phyloP scores from a whole-genome alignment of 2,113 vertebrate species.

The Rutilus rutilus region DNA sequence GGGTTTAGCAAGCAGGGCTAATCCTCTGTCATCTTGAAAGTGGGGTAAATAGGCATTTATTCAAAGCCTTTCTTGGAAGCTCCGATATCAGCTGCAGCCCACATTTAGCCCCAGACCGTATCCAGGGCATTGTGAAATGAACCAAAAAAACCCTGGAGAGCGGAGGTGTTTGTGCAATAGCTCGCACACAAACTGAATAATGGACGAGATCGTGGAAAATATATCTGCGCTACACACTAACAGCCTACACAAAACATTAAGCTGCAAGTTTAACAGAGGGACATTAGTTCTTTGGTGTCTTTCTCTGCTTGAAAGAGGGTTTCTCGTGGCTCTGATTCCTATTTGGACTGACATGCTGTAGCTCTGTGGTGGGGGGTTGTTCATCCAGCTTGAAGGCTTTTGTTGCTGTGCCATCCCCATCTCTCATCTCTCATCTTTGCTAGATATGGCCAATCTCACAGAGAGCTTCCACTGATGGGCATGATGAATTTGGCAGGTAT shows the following conservation, averaged over 20 bases:
- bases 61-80: conserved; percentile 39
- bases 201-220: conserved; percentile 26
- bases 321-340: conserved; percentile 37
- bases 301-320: not conserved
- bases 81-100: conserved; percentile 11
- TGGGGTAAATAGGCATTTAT: conserved; percentile 38
- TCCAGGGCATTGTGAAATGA: conserved; percentile 38
- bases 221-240: conserved; percentile 17
- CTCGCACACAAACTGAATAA: conserved; percentile 37
- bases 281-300: conserved; percentile 31
- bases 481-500: conserved; percentile 26
- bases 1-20: conserved; percentile 25
- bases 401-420: conserved; percentile 46
- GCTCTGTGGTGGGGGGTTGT: conserved; percentile 40
- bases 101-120: conserved; percentile 41
- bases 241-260: conserved; percentile 17
- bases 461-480: conserved; percentile 9
- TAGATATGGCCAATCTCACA: conserved; percentile 19
- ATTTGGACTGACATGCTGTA: conserved; percentile 44
- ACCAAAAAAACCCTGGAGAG: conserved; percentile 33
- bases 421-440: conserved; percentile 24
- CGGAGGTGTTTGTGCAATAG: conserved; percentile 30
- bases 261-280: conserved; percentile 30
- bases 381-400: conserved; percentile 38
- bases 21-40: conserved; percentile 36